Conservation (phyloP, 30 jellyfish, hydroid and myxozoan species). For the Chironex yamaguchii region DNA sequence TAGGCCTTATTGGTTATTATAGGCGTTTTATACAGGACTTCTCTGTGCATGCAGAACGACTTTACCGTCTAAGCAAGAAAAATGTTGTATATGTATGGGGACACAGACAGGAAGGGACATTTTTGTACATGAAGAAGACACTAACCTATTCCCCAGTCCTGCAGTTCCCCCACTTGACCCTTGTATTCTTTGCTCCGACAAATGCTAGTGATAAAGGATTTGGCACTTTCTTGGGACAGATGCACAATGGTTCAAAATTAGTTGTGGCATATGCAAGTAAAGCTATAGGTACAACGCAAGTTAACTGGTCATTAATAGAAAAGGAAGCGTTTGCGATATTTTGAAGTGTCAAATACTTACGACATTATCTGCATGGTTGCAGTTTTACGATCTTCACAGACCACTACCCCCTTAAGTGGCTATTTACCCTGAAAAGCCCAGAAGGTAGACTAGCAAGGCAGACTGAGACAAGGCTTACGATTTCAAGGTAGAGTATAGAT, state of each 20-base stretch:
- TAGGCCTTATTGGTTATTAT: slow-evolving; percentile 64
- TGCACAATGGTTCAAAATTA: slow-evolving; percentile 24
- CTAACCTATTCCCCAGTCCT: slow-evolving; percentile 53
- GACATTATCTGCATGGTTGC: slow-evolving; percentile 65
- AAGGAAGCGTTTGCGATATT: slow-evolving; percentile 70
- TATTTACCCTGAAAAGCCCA: slow-evolving; percentile 22
- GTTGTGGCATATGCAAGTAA: slow-evolving; percentile 63
- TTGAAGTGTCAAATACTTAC: slow-evolving; percentile 33
- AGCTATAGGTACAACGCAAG: not conserved
- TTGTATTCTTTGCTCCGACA: slow-evolving; percentile 25
- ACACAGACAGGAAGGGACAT: slow-evolving; percentile 32
- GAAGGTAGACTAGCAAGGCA: slow-evolving; percentile 63
- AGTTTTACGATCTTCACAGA: slow-evolving; percentile 59
- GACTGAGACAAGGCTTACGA: slow-evolving; percentile 69
- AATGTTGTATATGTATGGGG: slow-evolving; percentile 48
- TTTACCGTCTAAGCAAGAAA: slow-evolving; percentile 41
- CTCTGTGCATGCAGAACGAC: slow-evolving; percentile 47
- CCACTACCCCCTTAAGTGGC: slow-evolving; percentile 70
- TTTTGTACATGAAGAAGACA: slow-evolving; percentile 35
- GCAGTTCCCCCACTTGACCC: slow-evolving; percentile 36
- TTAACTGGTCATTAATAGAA: slow-evolving; percentile 38
- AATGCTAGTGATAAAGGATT: slow-evolving; percentile 62
- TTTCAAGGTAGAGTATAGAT: slow-evolving; percentile 58
- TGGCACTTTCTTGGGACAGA: slow-evolving; percentile 60
- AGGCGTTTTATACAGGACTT: slow-evolving; percentile 58